Percentiles rank a stretch among this genome's conserved stretches.
These are phyloP conservation scores for Hippocampus barbouri DNA, from an alignment of 2,113 vertebrate species.

Conservation along the genomic window DNA sequence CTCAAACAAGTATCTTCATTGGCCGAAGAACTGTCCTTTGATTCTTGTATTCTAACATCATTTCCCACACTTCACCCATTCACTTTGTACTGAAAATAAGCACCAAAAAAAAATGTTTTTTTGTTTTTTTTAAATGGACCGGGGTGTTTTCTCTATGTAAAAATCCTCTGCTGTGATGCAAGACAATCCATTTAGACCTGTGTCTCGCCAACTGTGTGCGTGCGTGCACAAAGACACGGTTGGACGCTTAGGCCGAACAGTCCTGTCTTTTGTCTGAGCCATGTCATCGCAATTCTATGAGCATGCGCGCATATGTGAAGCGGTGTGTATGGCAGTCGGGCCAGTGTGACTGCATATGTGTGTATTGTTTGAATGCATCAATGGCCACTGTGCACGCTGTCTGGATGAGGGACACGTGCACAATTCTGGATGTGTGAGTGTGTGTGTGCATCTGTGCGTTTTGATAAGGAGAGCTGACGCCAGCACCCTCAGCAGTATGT, in stretches of 20 bases:
- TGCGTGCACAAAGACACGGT: slow-evolving; percentile 11
- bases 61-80: not conserved
- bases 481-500: not conserved
- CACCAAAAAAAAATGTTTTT: not conserved
- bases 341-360: slow-evolving; percentile 54
- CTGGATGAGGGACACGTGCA: slow-evolving; percentile 16
- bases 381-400: slow-evolving; percentile 48
- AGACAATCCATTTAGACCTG: slow-evolving; percentile 37
- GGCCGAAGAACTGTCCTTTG: not conserved
- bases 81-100: not conserved
- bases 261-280: slow-evolving; percentile 47
- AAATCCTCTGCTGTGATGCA: slow-evolving; percentile 13
- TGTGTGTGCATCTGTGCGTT: not conserved
- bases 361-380: slow-evolving; percentile 56
- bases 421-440: slow-evolving; percentile 9
- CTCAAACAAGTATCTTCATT: not conserved
- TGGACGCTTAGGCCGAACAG: slow-evolving; percentile 26
- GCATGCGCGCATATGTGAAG: slow-evolving; percentile 57
- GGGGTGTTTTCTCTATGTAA: not conserved
- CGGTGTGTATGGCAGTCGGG: slow-evolving; percentile 33
- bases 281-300: slow-evolving; percentile 57
- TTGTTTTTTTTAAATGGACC: no score
- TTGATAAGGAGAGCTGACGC: not conserved
- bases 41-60: not conserved
- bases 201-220: slow-evolving; percentile 8